These are phyloP conservation scores for Collichthys lucidus DNA, from an alignment of 2,113 vertebrate species.

Conservation along the genomic window DNA sequence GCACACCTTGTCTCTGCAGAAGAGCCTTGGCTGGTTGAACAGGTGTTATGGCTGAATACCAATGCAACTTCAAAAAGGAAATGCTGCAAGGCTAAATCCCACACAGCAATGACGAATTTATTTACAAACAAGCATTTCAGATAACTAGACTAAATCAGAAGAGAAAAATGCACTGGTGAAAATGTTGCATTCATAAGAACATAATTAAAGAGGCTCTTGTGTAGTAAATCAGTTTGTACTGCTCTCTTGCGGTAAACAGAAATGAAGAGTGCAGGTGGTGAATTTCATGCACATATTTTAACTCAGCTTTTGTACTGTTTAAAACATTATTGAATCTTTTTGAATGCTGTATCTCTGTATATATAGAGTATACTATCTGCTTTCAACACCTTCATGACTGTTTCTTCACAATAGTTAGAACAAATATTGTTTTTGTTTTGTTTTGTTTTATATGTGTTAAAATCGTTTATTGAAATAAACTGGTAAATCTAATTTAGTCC, in stretches of 20 bases:
- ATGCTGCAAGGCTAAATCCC: slow-evolving; percentile 49
- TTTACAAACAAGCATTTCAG: slow-evolving; percentile 55
- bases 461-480: neutral
- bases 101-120: slow-evolving; percentile 46
- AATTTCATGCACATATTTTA: slow-evolving; percentile 47
- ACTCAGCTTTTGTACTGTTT: slow-evolving; percentile 25
- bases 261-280: slow-evolving; percentile 48
- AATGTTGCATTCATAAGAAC: slow-evolving; percentile 28
- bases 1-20: slow-evolving; percentile 32
- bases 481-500: too few relatives aligned
- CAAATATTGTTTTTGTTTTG: neutral
- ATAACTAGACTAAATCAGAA: slow-evolving; percentile 36
- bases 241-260: slow-evolving; percentile 59
- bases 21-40: slow-evolving; percentile 55
- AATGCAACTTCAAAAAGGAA: slow-evolving; percentile 41
- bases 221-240: slow-evolving; percentile 45
- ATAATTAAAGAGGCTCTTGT: slow-evolving; percentile 30
- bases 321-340: slow-evolving; percentile 10
- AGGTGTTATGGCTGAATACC: slow-evolving; percentile 69
- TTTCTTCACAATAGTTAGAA: neutral
- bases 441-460: neutral
- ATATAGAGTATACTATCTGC: neutral
- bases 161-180: slow-evolving; percentile 31
- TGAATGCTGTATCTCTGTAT: neutral
- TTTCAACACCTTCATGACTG: neutral